These are phyloP conservation scores for Thalpophila matura DNA, from an alignment of 2,888 invertebrate genomes.

Conservation along the genomic window DNA sequence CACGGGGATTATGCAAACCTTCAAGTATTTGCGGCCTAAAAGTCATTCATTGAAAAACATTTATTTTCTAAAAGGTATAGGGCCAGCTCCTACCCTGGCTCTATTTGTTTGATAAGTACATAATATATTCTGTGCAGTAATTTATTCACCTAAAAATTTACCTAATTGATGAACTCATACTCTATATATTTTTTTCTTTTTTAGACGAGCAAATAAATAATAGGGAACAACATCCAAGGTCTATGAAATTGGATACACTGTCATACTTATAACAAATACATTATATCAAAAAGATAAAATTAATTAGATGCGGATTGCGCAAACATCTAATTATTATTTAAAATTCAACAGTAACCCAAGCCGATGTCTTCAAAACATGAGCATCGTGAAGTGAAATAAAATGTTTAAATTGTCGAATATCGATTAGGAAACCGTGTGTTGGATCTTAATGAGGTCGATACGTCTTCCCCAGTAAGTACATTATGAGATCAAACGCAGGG, in stretches of 20 bases:
- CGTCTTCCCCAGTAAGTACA: conserved; percentile 77
- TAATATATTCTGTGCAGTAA: too few species aligned
- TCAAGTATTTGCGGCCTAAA: background rate
- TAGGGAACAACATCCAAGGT: conserved; percentile 35
- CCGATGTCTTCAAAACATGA: conserved; percentile 64
- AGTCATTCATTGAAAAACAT: conserved; percentile 1
- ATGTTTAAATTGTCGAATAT: conserved; percentile 78
- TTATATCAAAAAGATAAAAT: conserved; percentile 49
- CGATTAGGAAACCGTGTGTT: conserved; percentile 84
- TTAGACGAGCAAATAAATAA: conserved; percentile 20
- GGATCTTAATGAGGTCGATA: conserved; percentile 84
- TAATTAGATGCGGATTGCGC: conserved; percentile 56
- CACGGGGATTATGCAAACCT: conserved; percentile 10
- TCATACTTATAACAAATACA: conserved; percentile 40
- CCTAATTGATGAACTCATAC: background rate
- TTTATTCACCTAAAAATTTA: background rate
- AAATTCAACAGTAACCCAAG: conserved; percentile 64
- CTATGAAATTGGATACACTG: conserved; percentile 44
- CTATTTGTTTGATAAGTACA: too few species aligned
- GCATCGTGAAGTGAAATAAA: conserved; percentile 74
- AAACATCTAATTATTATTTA: conserved; percentile 62
- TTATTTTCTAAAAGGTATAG: too few species aligned
- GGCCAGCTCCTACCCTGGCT: too few species aligned
- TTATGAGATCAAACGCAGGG: conserved; percentile 86
- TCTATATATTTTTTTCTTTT: conserved; percentile 25